Conservation (phyloP, 2,113 vertebrate species). For the Poicephalus gulielmi region DNA sequence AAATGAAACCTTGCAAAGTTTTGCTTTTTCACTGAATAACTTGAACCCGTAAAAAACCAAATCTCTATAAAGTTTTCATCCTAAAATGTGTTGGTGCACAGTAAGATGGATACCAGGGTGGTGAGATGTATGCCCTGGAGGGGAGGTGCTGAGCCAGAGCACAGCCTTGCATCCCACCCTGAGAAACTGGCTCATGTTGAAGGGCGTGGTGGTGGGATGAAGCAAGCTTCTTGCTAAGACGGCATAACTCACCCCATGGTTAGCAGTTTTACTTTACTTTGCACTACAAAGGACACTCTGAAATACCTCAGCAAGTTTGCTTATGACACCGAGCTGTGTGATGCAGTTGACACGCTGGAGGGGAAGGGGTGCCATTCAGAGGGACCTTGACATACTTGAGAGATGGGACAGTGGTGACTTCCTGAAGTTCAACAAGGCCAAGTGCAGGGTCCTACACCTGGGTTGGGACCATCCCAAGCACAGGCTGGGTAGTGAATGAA, state of each 20-base stretch:
- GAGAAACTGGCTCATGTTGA: accelerated
- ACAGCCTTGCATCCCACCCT: not conserved
- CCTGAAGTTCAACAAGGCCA: not conserved
- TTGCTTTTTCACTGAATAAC: not conserved
- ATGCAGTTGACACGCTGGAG: not conserved
- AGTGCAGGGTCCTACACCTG: not conserved
- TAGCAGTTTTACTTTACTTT: not conserved
- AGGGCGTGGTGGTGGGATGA: accelerated
- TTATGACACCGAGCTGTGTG: not conserved
- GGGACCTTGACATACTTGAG: not conserved
- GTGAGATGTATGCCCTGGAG: not conserved
- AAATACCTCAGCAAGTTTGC: not conserved
- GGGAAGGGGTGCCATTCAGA: not conserved
- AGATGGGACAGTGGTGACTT: not conserved
- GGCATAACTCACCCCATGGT: not conserved
- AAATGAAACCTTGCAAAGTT: not conserved
- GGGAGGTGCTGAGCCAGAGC: not conserved
- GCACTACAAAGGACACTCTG: not conserved
- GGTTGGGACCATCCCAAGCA: not conserved
- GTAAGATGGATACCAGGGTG: not conserved
- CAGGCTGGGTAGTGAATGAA: not conserved
- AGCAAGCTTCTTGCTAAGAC: not conserved
- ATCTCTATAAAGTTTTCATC: not conserved
- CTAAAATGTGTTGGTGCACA: not conserved
- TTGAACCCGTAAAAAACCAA: accelerated